phyloP scores from a whole-genome alignment of 2,797 vertebrate genomes.

The Squalus acanthias region DNA sequence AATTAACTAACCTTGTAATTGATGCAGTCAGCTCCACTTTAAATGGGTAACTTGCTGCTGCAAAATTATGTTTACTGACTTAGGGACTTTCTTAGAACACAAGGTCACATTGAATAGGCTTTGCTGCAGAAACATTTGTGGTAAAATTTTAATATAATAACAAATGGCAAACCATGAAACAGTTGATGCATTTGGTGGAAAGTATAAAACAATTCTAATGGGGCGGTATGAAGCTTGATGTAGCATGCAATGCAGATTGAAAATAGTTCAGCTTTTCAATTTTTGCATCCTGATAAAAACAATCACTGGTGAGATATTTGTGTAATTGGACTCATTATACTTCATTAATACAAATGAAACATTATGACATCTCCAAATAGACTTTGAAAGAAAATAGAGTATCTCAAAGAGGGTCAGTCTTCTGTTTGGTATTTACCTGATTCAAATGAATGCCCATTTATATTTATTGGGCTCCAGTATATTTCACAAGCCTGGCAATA shows the following conservation, averaged over 20 bases:
- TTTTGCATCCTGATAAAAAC: not conserved
- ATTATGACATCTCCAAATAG: not conserved
- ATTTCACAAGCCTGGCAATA: not conserved
- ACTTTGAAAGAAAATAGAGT: not conserved
- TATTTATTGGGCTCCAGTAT: not conserved
- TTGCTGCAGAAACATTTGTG: not conserved
- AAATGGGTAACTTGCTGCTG: not conserved
- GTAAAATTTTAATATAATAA: not conserved
- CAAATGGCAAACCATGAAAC: not conserved
- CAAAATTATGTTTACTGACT: not conserved
- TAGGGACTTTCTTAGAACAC: not conserved
- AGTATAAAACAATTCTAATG: no score
- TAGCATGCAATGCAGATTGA: not conserved
- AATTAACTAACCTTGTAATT: not conserved
- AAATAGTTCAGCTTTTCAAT: not conserved
- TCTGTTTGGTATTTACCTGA: not conserved
- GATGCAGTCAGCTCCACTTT: not conserved
- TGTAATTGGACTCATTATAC: not conserved
- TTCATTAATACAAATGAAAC: not conserved
- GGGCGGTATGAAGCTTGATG: not conserved
- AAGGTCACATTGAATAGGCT: not conserved
- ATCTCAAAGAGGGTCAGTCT: not conserved
- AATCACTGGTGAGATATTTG: not conserved
- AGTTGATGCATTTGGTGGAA: not conserved
- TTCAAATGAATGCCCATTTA: not conserved